phyloP scores from a whole-genome alignment of 2,888 invertebrate species.

The Dryobotodes eremita region DNA sequence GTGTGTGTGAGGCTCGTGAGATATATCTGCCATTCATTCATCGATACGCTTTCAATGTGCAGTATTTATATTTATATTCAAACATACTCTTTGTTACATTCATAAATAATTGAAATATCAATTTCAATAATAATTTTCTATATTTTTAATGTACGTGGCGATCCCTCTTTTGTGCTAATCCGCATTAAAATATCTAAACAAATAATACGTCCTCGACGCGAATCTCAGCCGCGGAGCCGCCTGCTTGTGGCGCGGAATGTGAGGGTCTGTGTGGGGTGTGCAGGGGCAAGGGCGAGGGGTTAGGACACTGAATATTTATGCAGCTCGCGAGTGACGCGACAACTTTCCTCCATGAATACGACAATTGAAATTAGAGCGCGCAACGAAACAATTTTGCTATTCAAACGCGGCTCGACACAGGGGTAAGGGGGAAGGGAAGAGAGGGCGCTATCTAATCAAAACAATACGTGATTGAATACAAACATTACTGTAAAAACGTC shows the following conservation, averaged over 20 bases:
- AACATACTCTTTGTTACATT: background rate
- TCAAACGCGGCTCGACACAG: constrained; percentile 53
- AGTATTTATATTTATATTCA: constrained; percentile 9
- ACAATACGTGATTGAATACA: constrained; percentile 69
- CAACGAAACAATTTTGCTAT: constrained; percentile 69
- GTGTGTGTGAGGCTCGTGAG: constrained; percentile 5
- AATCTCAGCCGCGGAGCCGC: constrained; percentile 42
- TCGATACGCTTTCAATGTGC: background rate
- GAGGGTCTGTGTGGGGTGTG: constrained; percentile 1
- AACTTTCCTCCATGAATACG: constrained; percentile 74
- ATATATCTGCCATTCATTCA: constrained; percentile 15
- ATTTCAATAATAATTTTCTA: background rate
- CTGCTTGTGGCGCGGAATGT: background rate
- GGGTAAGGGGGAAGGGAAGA: background rate
- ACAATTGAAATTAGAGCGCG: constrained; percentile 76
- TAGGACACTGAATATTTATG: constrained; percentile 72
- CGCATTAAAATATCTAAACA: constrained; percentile 57
- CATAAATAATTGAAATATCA: constrained; percentile 2
- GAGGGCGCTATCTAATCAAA: constrained; percentile 47
- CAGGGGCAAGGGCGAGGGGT: background rate
- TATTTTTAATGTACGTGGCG: constrained; percentile 5
- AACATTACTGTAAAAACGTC: constrained; percentile 60
- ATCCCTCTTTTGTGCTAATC: constrained; percentile 43
- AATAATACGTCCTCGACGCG: constrained; percentile 57
- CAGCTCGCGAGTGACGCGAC: constrained; percentile 66